Evolutionary conservation across 2,888 invertebrate species (phyloP).

Genomic region (Neuroscelio doddi): DNA sequence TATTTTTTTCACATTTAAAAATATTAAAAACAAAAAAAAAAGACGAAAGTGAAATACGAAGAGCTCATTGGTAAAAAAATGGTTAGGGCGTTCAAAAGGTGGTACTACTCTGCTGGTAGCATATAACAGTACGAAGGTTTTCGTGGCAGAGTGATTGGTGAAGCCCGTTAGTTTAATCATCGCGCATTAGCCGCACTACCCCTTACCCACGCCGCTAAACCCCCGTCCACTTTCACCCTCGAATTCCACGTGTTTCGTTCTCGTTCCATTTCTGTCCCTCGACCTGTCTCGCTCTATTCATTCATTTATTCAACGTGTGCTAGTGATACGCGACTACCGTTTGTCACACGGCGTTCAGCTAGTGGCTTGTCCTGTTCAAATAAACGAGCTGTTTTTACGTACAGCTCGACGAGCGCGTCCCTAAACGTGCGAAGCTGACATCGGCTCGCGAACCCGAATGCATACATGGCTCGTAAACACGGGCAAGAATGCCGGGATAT

Average conservation of each 20-base stretch:
- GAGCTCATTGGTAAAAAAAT: conserved; percentile 45
- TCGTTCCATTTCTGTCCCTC: conserved; percentile 43
- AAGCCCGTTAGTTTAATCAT: conserved; percentile 71
- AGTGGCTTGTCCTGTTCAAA: conserved; percentile 42
- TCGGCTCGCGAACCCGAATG: conserved; percentile 23
- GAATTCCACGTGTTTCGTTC: conserved; percentile 58
- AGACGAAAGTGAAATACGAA: conserved; percentile 18
- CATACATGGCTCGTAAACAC: conserved; percentile 34
- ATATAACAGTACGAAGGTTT: conserved; percentile 59
- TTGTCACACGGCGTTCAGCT: conserved; percentile 51
- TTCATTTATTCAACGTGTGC: conserved; percentile 57
- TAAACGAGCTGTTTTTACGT: conserved; percentile 43
- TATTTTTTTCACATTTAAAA: too few relatives aligned
- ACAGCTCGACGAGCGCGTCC: conserved; percentile 9
- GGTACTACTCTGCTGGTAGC: conserved; percentile 46
- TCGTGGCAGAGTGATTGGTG: conserved; percentile 70
- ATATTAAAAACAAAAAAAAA: too few relatives aligned
- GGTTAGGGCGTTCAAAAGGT: conserved; percentile 48
- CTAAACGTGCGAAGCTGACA: conserved; percentile 40
- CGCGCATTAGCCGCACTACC: conserved; percentile 69
- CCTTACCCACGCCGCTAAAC: too few relatives aligned
- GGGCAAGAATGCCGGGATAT: conserved; percentile 39
- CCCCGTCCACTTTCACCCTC: conserved; percentile 64
- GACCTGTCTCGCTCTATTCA: conserved; percentile 55
- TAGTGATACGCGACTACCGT: conserved; percentile 55